Evolutionary conservation across 1,140 invertebrate genomes (phyloP).

Genomic region (Caenorhabditis briggsae): DNA sequence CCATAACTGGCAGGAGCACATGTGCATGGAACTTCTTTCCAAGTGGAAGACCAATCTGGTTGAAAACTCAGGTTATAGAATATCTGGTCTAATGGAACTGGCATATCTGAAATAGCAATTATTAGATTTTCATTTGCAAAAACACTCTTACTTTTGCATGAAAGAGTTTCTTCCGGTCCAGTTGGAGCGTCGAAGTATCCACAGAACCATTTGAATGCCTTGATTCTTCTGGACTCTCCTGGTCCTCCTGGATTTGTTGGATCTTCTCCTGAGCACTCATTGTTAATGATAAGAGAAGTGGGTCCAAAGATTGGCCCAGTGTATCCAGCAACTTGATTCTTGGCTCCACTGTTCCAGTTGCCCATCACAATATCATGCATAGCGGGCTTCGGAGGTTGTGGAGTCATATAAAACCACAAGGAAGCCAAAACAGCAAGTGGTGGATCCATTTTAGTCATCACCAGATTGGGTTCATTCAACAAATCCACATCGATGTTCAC

Average conservation of each 20-base stretch:
- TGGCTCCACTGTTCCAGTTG: conserved; percentile 73
- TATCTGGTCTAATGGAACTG: conserved; percentile 60
- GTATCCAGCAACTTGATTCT: conserved; percentile 71
- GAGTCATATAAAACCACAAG: conserved; percentile 77
- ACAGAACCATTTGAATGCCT: conserved; percentile 77
- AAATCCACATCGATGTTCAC: conserved; percentile 71
- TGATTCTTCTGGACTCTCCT: conserved; percentile 75
- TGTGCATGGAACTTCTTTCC: conserved; percentile 68
- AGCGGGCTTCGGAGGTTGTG: conserved; percentile 76
- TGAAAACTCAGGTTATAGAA: conserved; percentile 66
- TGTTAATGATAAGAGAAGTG: conserved; percentile 76
- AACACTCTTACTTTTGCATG: conserved; percentile 70
- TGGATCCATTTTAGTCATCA: conserved; percentile 76
- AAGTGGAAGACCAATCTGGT: conserved; percentile 68
- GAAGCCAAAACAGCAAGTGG: conserved; percentile 76
- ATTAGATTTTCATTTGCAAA: conserved; percentile 56
- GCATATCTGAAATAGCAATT: conserved; percentile 55
- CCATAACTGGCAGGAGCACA: conserved; percentile 69
- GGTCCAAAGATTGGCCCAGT: conserved; percentile 75
- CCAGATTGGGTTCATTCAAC: conserved; percentile 73
- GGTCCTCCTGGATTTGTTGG: conserved; percentile 68
- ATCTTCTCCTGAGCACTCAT: conserved; percentile 76
- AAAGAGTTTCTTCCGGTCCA: conserved; percentile 65
- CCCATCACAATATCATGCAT: conserved; percentile 78
- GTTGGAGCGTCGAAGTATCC: conserved; percentile 72